These are phyloP conservation scores for Branchinecta sandiegonensis DNA, from an alignment of 2,888 invertebrate genomes.

Conservation along the genomic window DNA sequence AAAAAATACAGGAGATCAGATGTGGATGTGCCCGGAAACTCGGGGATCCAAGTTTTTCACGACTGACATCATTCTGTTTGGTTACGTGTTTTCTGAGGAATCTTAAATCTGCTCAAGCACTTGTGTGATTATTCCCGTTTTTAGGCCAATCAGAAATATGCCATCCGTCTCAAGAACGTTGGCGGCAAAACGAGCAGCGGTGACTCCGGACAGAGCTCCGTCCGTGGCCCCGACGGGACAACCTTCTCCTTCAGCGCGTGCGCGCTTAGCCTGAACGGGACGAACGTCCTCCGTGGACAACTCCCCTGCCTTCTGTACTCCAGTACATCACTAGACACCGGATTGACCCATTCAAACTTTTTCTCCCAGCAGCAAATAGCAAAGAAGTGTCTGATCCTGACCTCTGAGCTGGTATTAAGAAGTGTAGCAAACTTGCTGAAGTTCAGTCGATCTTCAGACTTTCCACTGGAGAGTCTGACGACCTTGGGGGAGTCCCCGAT, in stretches of 20 bases:
- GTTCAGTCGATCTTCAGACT: not conserved
- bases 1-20: too few relatives aligned
- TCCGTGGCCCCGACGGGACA: slow-evolving; percentile 84
- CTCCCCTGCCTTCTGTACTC: slow-evolving; percentile 83
- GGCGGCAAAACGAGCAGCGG: slow-evolving; percentile 88
- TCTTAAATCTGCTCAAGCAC: slow-evolving; percentile 17
- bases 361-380: not conserved
- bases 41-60: too few relatives aligned
- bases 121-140: slow-evolving; percentile 23
- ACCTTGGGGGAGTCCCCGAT: not conserved
- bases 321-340: slow-evolving; percentile 36
- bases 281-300: slow-evolving; percentile 84
- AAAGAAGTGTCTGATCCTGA: not conserved
- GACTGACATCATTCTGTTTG: too few relatives aligned
- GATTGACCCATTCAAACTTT: not conserved
- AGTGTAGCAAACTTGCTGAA: not conserved
- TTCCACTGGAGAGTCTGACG: not conserved
- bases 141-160: slow-evolving; percentile 74
- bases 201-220: slow-evolving; percentile 72
- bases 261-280: slow-evolving; percentile 89
- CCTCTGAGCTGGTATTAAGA: not conserved
- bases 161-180: slow-evolving; percentile 68
- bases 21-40: too few relatives aligned
- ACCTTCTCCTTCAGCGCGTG: slow-evolving; percentile 79
- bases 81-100: not conserved